These are phyloP conservation scores for Eupristina koningsbergeri DNA, from an alignment of 1,140 invertebrate genomes.

Conservation along the genomic window DNA sequence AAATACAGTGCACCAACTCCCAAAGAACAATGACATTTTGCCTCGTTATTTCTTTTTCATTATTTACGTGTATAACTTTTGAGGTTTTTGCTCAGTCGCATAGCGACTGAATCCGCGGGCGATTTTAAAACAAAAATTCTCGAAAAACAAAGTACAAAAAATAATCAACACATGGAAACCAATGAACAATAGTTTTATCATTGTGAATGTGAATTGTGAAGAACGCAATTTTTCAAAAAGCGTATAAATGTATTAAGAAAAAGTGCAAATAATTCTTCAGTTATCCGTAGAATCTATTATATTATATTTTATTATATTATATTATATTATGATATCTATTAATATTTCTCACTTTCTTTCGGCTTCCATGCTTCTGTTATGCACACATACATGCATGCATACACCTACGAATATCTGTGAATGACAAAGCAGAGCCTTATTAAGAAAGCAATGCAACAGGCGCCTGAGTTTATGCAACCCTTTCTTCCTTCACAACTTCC, in stretches of 20 bases:
- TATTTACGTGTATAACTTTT: not conserved
- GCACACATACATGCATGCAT: not conserved
- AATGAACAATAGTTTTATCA: not conserved
- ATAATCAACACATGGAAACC: not conserved
- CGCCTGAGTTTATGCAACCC: slow-evolving; percentile 10
- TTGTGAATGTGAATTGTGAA: not conserved
- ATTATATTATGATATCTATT: no score
- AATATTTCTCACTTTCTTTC: slow-evolving; percentile 17
- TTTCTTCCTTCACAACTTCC: not conserved
- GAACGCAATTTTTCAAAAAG: not conserved
- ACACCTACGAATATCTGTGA: no score
- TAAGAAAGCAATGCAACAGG: slow-evolving; percentile 62
- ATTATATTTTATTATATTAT: no score
- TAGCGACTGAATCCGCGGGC: not conserved
- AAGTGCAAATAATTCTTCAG: not conserved
- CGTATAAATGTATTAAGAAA: not conserved
- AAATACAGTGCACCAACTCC: not conserved
- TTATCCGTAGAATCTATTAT: no score
- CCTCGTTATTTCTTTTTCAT: slow-evolving; percentile 3
- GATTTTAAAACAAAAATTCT: not conserved
- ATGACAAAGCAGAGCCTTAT: slow-evolving; percentile 61
- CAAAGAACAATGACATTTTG: slow-evolving; percentile 21
- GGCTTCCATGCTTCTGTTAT: not conserved
- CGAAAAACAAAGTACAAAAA: not conserved
- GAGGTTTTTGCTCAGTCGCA: not conserved